Evolutionary conservation across 2,888 invertebrate genomes (phyloP), one percentile per base, ranked within the genome.

Genomic region (Acleris laterana): DNA sequence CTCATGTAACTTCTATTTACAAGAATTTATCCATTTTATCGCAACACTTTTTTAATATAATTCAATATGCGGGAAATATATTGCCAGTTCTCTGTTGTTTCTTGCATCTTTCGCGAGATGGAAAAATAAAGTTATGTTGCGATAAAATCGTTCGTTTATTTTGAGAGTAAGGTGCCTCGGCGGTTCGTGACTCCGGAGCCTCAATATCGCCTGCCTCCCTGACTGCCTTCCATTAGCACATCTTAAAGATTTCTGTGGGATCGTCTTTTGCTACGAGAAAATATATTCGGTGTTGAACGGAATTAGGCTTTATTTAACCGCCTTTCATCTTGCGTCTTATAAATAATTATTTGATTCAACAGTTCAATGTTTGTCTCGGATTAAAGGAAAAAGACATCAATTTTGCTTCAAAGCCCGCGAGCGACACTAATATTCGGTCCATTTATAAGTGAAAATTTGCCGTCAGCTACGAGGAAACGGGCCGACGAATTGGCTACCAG

Each of bases 401-500:
- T 55, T 28, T 55, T 20, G 25, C 51, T 46, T 51, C 16, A 44
- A 51, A 76, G 71, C 77, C 75, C 70, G 72, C 74, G 82, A 87
- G 79, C 76, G 74, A 71, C 77, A 81, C 79, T 83, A 81, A 86
- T 87, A 81, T 83, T 77, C 76, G 76, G 80, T 77, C 73, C 74
- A 80, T 81, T 85, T 78, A 80, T 86, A 87, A 90, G 89, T 89
- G 90, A 90, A 90, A 91, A 90, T 90, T 88, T 87, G 87, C 81
- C 85, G 81, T 83, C 87, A 85, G 78, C 81, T 83, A 74, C 71
- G 74, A 87, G 87, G 83, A 89, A 92, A 90, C 84, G 87, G 85
- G 78, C 82, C 85, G 80, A 82, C 85, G 90, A 92, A 92, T 91
- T 90, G 91, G 89, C 89, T 89, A 91, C 90, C 88, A 88, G 87